Evolutionary conservation across 1,140 invertebrate genomes (phyloP).

Genomic region (Melipona quadrifasciata): DNA sequence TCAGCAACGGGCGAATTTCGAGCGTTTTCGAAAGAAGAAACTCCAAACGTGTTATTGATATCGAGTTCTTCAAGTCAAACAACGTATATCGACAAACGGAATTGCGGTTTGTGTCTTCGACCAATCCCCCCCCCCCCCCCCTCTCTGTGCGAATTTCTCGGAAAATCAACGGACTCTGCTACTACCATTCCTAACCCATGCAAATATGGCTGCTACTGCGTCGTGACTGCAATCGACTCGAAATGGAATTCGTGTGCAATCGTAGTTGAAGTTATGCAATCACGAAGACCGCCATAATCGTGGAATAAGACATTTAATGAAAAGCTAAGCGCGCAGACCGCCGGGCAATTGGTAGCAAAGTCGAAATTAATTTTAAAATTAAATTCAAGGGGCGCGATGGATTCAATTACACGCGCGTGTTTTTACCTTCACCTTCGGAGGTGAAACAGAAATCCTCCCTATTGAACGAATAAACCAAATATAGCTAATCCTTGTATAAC

Average conservation of each 20-base stretch:
- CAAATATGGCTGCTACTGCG: slow-evolving; percentile 72
- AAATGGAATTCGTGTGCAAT: slow-evolving; percentile 67
- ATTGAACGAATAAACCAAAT: not conserved
- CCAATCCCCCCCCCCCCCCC: slow-evolving; percentile 19
- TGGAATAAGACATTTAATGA: slow-evolving; percentile 62
- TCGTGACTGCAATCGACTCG: slow-evolving; percentile 64
- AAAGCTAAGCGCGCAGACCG: slow-evolving; percentile 46
- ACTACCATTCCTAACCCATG: slow-evolving; percentile 60
- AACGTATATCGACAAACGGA: slow-evolving; percentile 50
- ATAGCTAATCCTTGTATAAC: not conserved
- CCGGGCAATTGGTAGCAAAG: slow-evolving; percentile 48
- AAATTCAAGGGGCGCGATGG: slow-evolving; percentile 25
- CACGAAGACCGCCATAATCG: slow-evolving; percentile 57
- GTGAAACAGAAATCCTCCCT: not conserved
- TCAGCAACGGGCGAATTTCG: not conserved
- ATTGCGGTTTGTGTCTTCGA: slow-evolving; percentile 61
- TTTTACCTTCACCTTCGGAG: not conserved
- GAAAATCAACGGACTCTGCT: slow-evolving; percentile 67
- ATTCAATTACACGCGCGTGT: slow-evolving; percentile 39
- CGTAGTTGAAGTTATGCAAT: slow-evolving; percentile 66
- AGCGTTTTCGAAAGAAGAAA: not conserved
- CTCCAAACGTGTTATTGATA: slow-evolving; percentile 44
- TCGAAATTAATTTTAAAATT: slow-evolving; percentile 55
- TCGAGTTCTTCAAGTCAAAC: slow-evolving; percentile 67
- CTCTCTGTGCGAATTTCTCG: slow-evolving; percentile 57